phyloP scores from a whole-genome alignment of 92 coral and sea anemone genomes.

The Zoanthus sociatus region DNA sequence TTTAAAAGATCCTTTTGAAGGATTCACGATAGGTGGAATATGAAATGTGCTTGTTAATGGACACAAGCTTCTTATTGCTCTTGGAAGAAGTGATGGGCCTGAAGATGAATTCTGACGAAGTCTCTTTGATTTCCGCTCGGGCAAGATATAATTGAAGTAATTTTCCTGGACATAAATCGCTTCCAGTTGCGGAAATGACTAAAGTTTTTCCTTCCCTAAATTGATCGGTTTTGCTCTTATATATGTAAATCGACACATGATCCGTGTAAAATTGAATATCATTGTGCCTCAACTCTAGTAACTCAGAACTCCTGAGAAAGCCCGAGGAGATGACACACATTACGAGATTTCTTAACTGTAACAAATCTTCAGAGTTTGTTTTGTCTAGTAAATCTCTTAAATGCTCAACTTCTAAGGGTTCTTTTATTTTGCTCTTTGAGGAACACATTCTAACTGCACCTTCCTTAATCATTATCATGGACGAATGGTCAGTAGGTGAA shows the following conservation, averaged over 20 bases:
- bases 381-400: slow-evolving; percentile 33
- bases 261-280: slow-evolving; percentile 18
- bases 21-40: too few species aligned
- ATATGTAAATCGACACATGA: slow-evolving; percentile 34
- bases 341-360: slow-evolving; percentile 36
- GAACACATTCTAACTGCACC: slow-evolving; percentile 44
- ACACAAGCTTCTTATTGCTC: slow-evolving; percentile 44
- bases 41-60: slow-evolving; percentile 18
- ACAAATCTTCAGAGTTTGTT: slow-evolving; percentile 33
- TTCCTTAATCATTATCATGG: slow-evolving; percentile 36
- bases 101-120: slow-evolving; percentile 51
- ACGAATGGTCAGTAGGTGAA: slow-evolving; percentile 38
- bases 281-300: slow-evolving; percentile 4
- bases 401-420: slow-evolving; percentile 34
- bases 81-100: slow-evolving; percentile 54
- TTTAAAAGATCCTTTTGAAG: too few species aligned
- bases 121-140: slow-evolving; percentile 19
- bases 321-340: slow-evolving; percentile 41
- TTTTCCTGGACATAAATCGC: slow-evolving; percentile 48
- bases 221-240: slow-evolving; percentile 13
- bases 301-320: slow-evolving; percentile 48
- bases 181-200: slow-evolving; percentile 45
- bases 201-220: slow-evolving; percentile 49
- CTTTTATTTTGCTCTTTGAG: slow-evolving; percentile 29
- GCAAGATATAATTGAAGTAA: slow-evolving; percentile 36